phyloP scores from a whole-genome alignment of 2,113 vertebrate species.

The Limnothrissa miodon region DNA sequence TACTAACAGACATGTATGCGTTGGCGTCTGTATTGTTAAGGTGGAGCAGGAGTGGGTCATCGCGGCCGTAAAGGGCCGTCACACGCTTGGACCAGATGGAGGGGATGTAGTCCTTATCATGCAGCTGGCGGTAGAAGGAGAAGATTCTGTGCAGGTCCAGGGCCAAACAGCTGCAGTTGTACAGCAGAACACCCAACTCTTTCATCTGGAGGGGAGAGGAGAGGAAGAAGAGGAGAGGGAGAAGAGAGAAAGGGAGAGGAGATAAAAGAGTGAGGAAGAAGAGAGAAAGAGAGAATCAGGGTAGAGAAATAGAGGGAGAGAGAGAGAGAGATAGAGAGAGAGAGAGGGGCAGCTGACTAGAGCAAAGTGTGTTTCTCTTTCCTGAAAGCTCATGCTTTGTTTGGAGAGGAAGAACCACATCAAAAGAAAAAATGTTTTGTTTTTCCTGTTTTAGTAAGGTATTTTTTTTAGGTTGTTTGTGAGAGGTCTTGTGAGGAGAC shows the following conservation, averaged over 20 bases:
- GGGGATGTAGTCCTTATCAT: slow-evolving; percentile 72
- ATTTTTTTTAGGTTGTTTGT: neutral
- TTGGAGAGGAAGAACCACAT: neutral
- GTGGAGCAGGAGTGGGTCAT: slow-evolving; percentile 72
- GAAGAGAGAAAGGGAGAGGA: neutral
- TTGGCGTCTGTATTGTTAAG: slow-evolving; percentile 82
- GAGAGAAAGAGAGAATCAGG: neutral
- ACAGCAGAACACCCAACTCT: slow-evolving; percentile 89
- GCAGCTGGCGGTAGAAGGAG: slow-evolving; percentile 79
- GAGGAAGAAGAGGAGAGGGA: neutral
- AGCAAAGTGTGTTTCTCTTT: no score
- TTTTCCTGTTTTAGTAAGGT: neutral
- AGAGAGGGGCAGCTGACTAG: no score
- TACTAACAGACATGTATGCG: slow-evolving; percentile 89
- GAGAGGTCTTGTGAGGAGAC: neutral
- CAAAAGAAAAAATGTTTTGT: neutral
- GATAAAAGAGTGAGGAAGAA: neutral
- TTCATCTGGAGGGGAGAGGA: slow-evolving; percentile 80
- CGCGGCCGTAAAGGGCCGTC: slow-evolving; percentile 81
- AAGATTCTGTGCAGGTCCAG: slow-evolving; percentile 91
- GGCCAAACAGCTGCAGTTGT: slow-evolving; percentile 93
- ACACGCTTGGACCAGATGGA: slow-evolving; percentile 89
- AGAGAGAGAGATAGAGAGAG: neutral
- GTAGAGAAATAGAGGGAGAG: neutral
- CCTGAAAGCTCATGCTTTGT: neutral